Evolutionary conservation across 2,888 invertebrate genomes (phyloP), one percentile per base, ranked within the genome.

Genomic region (Cerastis rubricosa): DNA sequence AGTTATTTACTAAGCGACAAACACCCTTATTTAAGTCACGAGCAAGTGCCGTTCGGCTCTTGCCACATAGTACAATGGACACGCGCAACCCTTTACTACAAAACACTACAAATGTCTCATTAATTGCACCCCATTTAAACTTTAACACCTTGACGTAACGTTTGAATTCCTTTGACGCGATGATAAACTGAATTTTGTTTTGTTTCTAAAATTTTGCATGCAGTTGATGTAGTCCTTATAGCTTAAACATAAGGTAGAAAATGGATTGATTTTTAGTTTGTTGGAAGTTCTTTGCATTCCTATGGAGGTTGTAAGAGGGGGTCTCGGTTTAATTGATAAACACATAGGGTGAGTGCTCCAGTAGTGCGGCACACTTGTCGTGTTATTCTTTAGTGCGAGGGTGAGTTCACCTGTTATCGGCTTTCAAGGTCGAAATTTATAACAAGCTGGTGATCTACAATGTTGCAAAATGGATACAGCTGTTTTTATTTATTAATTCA

Each of bases 281-380:
- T 61, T 45, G 11, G 12, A 40, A 65, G 22, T 43, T 72, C 57
- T 54, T 73, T 81, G 90, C 90, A 92, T 92, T 92, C 91, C 91
- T 90, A 76, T 87, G 87, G 88, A 89, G 90, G 86, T 90, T 88
- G 86, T 83, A 83, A 88, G 87, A 87, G 91, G 91, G 90, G 85
- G 90, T 91, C 86, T 91, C 91, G 91, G 91, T 92, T 93, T 93
- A 94, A 95, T 94, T 94, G 93, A 93, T 93, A 92, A 94, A 90
- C 92, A 93, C 87, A 89, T 92, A 92, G 93, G 90, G 93, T 90
- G 87, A 88, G 87, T 88, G 88, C 71, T 59, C 68, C 86, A 78
- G 78, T 82, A 80, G 79, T 83, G 86, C 70, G 82, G 74, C 71
- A 78, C 88, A 77, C 74, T 82, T 84, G 86, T 80, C 78, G 74